Base-by-base conservation (phyloP, 2,797 vertebrate genomes). In the Naso thynnoides region DNA sequence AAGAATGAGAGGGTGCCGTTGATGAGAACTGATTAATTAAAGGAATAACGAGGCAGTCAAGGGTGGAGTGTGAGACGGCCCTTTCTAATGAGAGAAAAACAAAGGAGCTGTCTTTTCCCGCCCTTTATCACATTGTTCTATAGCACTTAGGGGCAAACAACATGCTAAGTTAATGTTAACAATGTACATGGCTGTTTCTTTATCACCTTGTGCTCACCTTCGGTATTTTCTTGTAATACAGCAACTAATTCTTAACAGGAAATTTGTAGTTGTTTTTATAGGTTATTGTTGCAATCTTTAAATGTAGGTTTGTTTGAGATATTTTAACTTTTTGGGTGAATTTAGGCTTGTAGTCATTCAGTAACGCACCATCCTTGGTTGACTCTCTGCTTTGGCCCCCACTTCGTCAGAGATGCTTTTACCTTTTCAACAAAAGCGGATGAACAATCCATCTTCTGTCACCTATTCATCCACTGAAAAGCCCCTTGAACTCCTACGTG, bases 21-120 rank as follows among this genome's bases (percentile, higher is more conserved):
- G 93, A 94, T 93, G 90, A 93, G 93, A 94, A 92, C 90, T 92
- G 93, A 94, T 94, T 94, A 92, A 95, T 94, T 93, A 93, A 93
- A 93, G 91, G 92, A 93, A 93, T 94, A 94, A 94, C 88, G 89
- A 94, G 93, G 86, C 90, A 91, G 91, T 94, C 87, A 89, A 91
- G 91, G 90, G 88, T 92, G 90, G 89, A 91, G 87, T 92, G 90
- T 88, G 91, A 91, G 88, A 88, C 82, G 75, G 89, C 88, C 84
- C 89, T 85, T 84, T 90, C 91, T 94, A 94, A 94, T 94, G 92
- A 95, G 90, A 86, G 85, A 86, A 91, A 92, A 93, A 93, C 92
- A 94, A 91, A 93, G 89, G 89, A 91, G 81, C 90, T 89, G 87
- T 89, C 91, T 84, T 92, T 90, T 81, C 68, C 78, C 80, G 81